Percentiles rank a stretch among this genome's conserved stretches.
Conservation (phyloP, 2,113 vertebrate species). For the Neogobius melanostomus region DNA sequence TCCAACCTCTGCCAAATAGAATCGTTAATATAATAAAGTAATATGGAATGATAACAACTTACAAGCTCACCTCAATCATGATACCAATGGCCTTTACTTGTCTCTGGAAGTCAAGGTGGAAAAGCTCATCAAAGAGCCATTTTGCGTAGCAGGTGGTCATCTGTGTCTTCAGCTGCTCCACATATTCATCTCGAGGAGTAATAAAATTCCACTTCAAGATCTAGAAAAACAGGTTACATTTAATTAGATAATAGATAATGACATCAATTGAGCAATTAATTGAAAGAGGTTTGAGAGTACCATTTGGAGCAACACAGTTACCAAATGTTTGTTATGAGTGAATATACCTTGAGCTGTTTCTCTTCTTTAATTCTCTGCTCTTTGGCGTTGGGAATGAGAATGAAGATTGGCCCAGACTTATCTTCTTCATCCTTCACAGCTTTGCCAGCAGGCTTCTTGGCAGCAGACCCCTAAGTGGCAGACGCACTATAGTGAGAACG, state of each 20-base stretch:
- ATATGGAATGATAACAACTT: background rate
- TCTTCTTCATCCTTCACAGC: conserved; percentile 92
- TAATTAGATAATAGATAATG: background rate
- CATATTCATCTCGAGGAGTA: conserved; percentile 93
- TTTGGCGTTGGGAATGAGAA: conserved; percentile 88
- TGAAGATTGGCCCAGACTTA: conserved; percentile 89
- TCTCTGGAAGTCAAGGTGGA: conserved; percentile 95
- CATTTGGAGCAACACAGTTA: background rate
- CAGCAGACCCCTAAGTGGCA: conserved; percentile 75
- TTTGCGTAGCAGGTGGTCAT: conserved; percentile 91
- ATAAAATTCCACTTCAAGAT: conserved; percentile 98
- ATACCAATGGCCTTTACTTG: conserved; percentile 92
- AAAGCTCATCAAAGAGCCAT: conserved; percentile 97
- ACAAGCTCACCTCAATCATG: conserved; percentile 89
- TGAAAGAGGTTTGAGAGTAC: background rate
- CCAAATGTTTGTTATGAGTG: background rate
- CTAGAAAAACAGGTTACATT: conserved; percentile 60
- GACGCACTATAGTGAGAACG: background rate
- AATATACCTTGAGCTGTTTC: conserved; percentile 87
- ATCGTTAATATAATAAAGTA: background rate
- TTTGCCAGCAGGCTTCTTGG: conserved; percentile 89
- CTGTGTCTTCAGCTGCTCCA: conserved; percentile 95
- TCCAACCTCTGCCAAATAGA: conserved; percentile 84
- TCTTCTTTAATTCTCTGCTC: conserved; percentile 97
- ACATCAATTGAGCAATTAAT: background rate